These are phyloP conservation scores for Tiliqua scincoides DNA, from an alignment of 2,113 vertebrate species.

Conservation along the genomic window DNA sequence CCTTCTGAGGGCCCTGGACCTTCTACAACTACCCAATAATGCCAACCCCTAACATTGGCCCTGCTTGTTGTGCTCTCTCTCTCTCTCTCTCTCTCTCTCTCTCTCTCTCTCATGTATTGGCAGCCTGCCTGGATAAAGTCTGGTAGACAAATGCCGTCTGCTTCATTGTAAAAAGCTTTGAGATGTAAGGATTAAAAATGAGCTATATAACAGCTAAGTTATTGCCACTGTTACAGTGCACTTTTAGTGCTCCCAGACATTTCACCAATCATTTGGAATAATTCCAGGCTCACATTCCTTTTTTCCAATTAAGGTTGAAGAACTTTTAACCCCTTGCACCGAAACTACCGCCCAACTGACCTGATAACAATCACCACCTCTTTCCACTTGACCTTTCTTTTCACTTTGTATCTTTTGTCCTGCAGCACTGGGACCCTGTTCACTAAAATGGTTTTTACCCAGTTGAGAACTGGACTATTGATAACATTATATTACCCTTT, in stretches of 20 bases:
- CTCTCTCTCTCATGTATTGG: not conserved
- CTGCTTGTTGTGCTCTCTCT: too few relatives aligned
- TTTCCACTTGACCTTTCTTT: conserved; percentile 19
- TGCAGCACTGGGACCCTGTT: not conserved
- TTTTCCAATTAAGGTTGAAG: conserved; percentile 6
- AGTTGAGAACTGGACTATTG: conserved; percentile 12
- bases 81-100: not conserved
- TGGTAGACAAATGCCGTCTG: not conserved
- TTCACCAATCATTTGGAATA: not conserved
- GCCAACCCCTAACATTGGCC: too few relatives aligned
- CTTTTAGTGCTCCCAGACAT: not conserved
- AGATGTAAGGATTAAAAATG: conserved; percentile 11
- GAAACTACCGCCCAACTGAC: not conserved
- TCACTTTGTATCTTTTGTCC: not conserved
- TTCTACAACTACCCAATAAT: too few relatives aligned
- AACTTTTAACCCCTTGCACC: not conserved
- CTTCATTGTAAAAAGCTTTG: conserved; percentile 15
- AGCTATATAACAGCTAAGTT: not conserved
- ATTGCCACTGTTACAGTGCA: not conserved
- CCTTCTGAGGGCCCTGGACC: too few relatives aligned
- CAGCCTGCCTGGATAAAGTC: not conserved
- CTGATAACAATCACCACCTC: not conserved
- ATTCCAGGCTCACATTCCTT: not conserved
- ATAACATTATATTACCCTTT: not conserved
- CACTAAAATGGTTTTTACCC: conserved; percentile 12